Evolutionary conservation across 2,797 vertebrate genomes (phyloP), one percentile per base, ranked within the genome.

Genomic region (Glossophaga mutica): DNA sequence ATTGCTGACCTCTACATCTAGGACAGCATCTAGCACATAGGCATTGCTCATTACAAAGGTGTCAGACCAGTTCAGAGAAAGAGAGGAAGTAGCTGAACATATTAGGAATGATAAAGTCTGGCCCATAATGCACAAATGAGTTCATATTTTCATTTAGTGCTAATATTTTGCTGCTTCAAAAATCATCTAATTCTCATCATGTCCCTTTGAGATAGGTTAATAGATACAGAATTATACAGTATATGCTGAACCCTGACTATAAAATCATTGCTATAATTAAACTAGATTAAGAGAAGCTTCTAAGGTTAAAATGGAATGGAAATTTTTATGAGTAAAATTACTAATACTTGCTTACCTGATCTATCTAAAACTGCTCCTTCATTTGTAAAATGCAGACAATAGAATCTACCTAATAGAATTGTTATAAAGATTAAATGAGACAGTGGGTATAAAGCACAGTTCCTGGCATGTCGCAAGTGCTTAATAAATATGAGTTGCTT

Each of bases 261-360:
- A 95, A 84, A 18, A 77, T 84, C 39, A 73, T 94, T 90, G 88
- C 62, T 85, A 19, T 91, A 91, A 94, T 95, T 95, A 92, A 92
- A 87, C n/a, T 89, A 89, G 52, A 92, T 71, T 46, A 81, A 85
- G 65, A 91, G 68, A 94, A 65, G 42, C 68, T 92, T 96, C 52
- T 88, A 59, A 79, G 26, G 44, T 74, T 94, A 77, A 94, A 74
- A 91, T 74, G 39, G 78, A 95, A 92, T 77, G 74, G 62, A 90
- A 50, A 83, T 74, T 88, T 91, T 82, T 93, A 55, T 32, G 39
- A 96, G 37, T 93, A 96, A 78, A 96, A 91, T 94, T 83, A 95
- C 44, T 73, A 82, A 55, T 81, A 85, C 11, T 82, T 92, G 59
- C 68, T 91, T 91, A 86, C 48, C 57, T 39, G 48, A 89, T 86